phyloP scores from a whole-genome alignment of 2,113 vertebrate species.

The Perognathus longimembris region DNA sequence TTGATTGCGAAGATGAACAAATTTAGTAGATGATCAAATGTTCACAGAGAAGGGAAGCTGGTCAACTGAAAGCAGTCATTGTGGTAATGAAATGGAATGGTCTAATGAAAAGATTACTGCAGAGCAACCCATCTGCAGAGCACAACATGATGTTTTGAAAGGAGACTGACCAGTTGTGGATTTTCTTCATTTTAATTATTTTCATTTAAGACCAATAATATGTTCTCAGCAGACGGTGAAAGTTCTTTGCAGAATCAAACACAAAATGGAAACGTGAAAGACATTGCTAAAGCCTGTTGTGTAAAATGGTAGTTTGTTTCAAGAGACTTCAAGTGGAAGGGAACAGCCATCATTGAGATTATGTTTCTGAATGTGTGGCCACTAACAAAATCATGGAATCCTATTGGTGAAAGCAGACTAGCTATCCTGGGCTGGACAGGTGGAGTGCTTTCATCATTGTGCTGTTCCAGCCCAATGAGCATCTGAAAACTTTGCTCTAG shows the following conservation, averaged over 20 bases:
- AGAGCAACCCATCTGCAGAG: background rate
- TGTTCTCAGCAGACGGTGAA: slow-evolving; percentile 21
- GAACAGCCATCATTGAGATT: background rate
- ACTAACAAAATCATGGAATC: background rate
- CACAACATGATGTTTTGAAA: too few relatives aligned
- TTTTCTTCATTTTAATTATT: background rate
- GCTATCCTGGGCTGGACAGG: background rate
- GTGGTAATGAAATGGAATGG: background rate
- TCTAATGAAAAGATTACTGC: background rate
- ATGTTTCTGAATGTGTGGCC: background rate
- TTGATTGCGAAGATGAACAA: background rate
- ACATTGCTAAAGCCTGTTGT: background rate
- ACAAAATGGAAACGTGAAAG: background rate
- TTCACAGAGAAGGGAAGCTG: background rate
- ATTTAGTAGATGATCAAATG: background rate
- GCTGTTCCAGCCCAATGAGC: background rate
- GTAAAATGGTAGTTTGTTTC: background rate
- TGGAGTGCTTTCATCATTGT: background rate
- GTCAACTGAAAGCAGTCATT: background rate
- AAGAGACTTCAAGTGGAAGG: background rate
- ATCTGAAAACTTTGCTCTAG: background rate
- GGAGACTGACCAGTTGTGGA: background rate
- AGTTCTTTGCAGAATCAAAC: background rate
- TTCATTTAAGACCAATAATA: slow-evolving; percentile 4
- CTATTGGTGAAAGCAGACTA: background rate